phyloP scores from a whole-genome alignment of 2,797 vertebrate genomes.

The Neomorphus geoffroyi region DNA sequence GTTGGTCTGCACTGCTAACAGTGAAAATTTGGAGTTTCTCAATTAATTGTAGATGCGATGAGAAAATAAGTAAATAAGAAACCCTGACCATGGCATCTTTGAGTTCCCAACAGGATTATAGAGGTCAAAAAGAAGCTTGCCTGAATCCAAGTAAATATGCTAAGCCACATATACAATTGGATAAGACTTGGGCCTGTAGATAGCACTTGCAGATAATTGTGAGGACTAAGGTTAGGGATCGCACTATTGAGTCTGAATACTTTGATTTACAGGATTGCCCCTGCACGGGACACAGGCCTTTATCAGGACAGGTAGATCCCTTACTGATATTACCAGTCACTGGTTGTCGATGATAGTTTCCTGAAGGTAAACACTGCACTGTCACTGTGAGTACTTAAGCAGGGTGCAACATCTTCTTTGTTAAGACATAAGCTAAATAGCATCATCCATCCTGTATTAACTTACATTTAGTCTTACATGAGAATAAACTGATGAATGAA shows the following conservation, averaged over 20 bases:
- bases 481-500: slow-evolving; percentile 8
- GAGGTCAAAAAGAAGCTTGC: background rate
- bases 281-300: background rate
- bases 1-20: background rate
- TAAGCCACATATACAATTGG: background rate
- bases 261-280: background rate
- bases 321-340: background rate
- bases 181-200: background rate
- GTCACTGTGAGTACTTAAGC: background rate
- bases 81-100: background rate
- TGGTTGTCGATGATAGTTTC: background rate
- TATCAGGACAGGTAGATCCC: background rate
- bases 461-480: background rate
- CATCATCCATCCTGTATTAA: background rate
- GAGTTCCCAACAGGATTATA: background rate
- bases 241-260: background rate
- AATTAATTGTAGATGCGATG: background rate
- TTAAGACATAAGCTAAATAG: background rate
- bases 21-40: background rate
- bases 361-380: background rate
- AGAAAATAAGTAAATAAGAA: background rate
- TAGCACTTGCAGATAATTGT: background rate
- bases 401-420: background rate
- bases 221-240: background rate
- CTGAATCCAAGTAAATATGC: background rate